Evolutionary conservation across 2,797 vertebrate species (phyloP), one percentile per base, ranked within the genome.

Genomic region (Podarcis siculus): DNA sequence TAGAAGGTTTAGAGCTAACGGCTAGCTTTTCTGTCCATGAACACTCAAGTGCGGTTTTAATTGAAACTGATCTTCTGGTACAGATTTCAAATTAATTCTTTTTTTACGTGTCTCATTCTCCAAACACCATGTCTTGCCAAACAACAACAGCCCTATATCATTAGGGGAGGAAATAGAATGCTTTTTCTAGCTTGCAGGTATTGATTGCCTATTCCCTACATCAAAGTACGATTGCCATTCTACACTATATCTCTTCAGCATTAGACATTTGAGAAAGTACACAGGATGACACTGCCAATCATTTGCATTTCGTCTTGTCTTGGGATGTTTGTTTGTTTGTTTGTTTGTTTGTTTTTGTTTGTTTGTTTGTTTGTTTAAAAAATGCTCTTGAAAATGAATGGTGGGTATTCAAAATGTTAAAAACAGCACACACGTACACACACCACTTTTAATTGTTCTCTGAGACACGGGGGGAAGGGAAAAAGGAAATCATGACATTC

Each of bases 1-100:
- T 88, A 91, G 80, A 90, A 95, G 85, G 88, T 86, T 95, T 90
- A 91, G 93, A 88, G 69, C 89, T 91, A 91, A 84, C 87, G 83
- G 93, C 83, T 86, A 92, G 92, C 58, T 93, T 95, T 94, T 89
- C 71, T 94, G 95, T 83, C 90, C 73, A 89, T 82, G 87, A 89
- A 96, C 86, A 83, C 93, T 95, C 92, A 97, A 97, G 97, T 96
- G 96, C 93, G 95, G 95, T 96, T 97, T 96, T 98, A 98, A 98
- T 98, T 98, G 98, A 98, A 98, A 98, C 98, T 97, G 97, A 98
- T 98, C 97, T 98, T 97, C 96, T 96, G 97, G 97, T 97, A 95
- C 96, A 96, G 96, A 94, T 97, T 97, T 97, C 97, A 98, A 98
- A 98, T 98, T 97, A 98, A 98, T 98, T 98, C 94, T 95, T 98